These are phyloP conservation scores for Neodiprion fabricii DNA, from an alignment of 1,140 invertebrate species.

Conservation along the genomic window DNA sequence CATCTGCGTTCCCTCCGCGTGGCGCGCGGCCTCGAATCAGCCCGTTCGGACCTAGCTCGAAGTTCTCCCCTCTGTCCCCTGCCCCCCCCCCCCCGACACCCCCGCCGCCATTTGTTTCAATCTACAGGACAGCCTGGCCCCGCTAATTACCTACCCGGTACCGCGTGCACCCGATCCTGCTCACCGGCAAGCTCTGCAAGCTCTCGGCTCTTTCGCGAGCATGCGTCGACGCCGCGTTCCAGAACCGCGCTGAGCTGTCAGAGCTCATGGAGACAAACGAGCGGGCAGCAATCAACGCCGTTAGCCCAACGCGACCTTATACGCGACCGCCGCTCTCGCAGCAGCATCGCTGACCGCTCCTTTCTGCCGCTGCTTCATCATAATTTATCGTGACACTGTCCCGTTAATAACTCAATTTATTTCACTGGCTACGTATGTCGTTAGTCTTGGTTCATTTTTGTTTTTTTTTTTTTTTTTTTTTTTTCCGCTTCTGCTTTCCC, in stretches of 20 bases:
- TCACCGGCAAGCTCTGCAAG: too few species aligned
- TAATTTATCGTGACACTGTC: constrained; percentile 63
- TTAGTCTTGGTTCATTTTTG: not conserved
- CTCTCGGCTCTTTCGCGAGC: constrained; percentile 8
- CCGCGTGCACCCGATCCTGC: not conserved
- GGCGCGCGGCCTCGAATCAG: too few species aligned
- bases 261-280: constrained; percentile 62
- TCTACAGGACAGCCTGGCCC: constrained; percentile 43
- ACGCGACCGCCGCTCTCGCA: constrained; percentile 42
- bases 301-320: constrained; percentile 58
- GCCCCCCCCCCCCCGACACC: too few species aligned
- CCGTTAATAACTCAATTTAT: constrained; percentile 65
- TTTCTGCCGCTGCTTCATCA: constrained; percentile 60
- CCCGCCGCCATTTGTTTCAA: constrained; percentile 53
- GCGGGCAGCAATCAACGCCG: constrained; percentile 61
- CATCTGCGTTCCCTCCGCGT: constrained; percentile 35
- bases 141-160: constrained; percentile 47
- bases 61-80: not conserved
- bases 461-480: too few species aligned
- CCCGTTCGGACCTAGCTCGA: not conserved
- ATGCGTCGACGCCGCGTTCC: constrained; percentile 11
- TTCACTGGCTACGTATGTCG: constrained; percentile 43
- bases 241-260: constrained; percentile 48
- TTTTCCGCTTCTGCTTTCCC: too few species aligned
- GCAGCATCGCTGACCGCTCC: constrained; percentile 48